phyloP scores from a whole-genome alignment of 2,888 invertebrate genomes.

The Synergus itoensis region DNA sequence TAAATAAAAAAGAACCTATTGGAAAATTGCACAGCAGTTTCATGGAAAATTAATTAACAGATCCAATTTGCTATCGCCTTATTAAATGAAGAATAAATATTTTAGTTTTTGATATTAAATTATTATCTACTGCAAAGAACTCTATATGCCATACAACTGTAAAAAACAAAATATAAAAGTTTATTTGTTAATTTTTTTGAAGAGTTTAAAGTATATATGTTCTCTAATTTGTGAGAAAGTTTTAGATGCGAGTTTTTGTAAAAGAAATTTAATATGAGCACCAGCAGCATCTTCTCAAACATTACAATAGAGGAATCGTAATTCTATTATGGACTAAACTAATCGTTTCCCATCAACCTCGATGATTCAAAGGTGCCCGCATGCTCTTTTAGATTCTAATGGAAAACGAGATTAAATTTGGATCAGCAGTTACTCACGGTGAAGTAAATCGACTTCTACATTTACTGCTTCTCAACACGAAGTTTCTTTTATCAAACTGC shows the following conservation, averaged over 20 bases:
- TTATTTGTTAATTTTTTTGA: neutral
- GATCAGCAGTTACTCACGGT: neutral
- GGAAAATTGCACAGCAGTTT: too few relatives aligned
- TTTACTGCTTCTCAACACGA: neutral
- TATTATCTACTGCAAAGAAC: too few relatives aligned
- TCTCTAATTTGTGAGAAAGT: neutral
- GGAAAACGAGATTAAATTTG: conserved; percentile 25
- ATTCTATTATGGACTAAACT: conserved; percentile 18
- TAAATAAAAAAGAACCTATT: neutral
- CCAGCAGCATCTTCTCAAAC: conserved; percentile 34
- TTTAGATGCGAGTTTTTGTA: neutral
- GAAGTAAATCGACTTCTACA: conserved; percentile 1
- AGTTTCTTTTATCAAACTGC: neutral
- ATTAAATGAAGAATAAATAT: too few relatives aligned
- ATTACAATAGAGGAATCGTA: conserved; percentile 15
- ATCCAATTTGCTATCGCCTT: too few relatives aligned
- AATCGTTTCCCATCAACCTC: conserved; percentile 25
- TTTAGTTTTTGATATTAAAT: too few relatives aligned
- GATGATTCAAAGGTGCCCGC: conserved; percentile 37
- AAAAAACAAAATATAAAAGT: neutral
- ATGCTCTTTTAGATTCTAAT: conserved; percentile 20
- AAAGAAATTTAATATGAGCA: conserved; percentile 3
- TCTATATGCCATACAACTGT: neutral
- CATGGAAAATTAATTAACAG: too few relatives aligned
- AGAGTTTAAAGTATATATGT: neutral